Evolutionary conservation across 2,113 vertebrate species (phyloP).

Genomic region (Nothobranchius kuhntae): DNA sequence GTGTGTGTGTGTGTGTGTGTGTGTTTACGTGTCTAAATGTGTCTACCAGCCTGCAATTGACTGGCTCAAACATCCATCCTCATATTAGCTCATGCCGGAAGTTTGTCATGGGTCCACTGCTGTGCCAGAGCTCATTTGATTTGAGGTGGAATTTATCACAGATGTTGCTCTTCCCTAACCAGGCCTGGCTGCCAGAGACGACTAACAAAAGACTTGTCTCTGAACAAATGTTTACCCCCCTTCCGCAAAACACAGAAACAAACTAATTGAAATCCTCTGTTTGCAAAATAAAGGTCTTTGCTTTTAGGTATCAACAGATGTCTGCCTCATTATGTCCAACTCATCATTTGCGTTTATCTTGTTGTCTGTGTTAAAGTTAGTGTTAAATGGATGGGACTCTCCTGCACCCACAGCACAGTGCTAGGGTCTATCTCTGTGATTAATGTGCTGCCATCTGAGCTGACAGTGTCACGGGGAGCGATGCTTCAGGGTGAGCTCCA

Average conservation of each 20-base stretch:
- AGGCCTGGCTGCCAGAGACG: constrained; percentile 66
- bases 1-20: constrained; percentile 9
- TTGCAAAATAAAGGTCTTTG: constrained; percentile 24
- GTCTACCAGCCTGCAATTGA: constrained; percentile 51
- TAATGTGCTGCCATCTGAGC: constrained; percentile 79
- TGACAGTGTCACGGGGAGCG: constrained; percentile 81
- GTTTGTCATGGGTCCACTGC: constrained; percentile 71
- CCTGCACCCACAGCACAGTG: constrained; percentile 58
- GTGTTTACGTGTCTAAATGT: constrained; percentile 21
- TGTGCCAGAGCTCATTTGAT: constrained; percentile 78
- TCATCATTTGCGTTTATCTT: constrained; percentile 31
- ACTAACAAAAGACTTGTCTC: constrained; percentile 67
- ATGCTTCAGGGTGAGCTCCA: constrained; percentile 74
- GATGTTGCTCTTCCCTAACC: constrained; percentile 71
- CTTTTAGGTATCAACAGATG: background rate
- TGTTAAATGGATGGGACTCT: constrained; percentile 65
- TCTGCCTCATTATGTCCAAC: constrained; percentile 9
- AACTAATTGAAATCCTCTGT: constrained; percentile 39
- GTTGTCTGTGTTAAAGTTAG: constrained; percentile 28
- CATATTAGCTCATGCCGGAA: constrained; percentile 69
- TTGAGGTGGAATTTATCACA: constrained; percentile 76
- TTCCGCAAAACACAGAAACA: constrained; percentile 31
- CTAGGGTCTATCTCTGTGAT: constrained; percentile 75
- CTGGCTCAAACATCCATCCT: constrained; percentile 66
- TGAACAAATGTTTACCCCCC: constrained; percentile 23